These are phyloP conservation scores for Geotrypetes seraphini DNA, from an alignment of 2,797 vertebrate species.

Conservation along the genomic window DNA sequence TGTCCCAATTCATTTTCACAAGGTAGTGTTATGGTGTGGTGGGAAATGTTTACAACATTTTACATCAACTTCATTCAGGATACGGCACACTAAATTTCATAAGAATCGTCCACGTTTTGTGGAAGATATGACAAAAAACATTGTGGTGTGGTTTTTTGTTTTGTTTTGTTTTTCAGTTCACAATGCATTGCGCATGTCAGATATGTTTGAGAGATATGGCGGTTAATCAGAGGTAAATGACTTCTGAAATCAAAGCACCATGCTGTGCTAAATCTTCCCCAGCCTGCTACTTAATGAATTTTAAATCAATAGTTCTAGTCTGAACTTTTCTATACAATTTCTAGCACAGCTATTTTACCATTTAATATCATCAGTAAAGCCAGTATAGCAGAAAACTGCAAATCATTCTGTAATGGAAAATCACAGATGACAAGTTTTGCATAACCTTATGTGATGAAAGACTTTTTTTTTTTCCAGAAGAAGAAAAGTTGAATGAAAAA, in stretches of 20 bases:
- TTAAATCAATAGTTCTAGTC: conserved; percentile 26
- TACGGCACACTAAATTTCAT: too few species aligned
- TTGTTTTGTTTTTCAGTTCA: too few species aligned
- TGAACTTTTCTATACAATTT: conserved; percentile 13
- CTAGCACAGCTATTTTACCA: conserved; percentile 23
- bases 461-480: background rate
- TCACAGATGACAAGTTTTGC: conserved; percentile 13
- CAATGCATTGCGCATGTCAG: too few species aligned
- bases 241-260: conserved; percentile 23
- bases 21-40: too few species aligned
- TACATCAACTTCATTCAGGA: too few species aligned
- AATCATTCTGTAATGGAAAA: conserved; percentile 29
- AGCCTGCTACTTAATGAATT: conserved; percentile 16
- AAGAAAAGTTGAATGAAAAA: background rate
- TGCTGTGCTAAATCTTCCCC: conserved; percentile 19
- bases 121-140: too few species aligned
- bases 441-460: conserved; percentile 1
- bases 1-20: too few species aligned
- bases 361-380: conserved; percentile 12
- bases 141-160: too few species aligned
- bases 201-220: background rate
- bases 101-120: too few species aligned
- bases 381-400: conserved; percentile 33
- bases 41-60: too few species aligned
- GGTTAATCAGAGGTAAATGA: conserved; percentile 16